phyloP scores from a whole-genome alignment of 2,888 invertebrate genomes.

The Drosophila paramelanica region DNA sequence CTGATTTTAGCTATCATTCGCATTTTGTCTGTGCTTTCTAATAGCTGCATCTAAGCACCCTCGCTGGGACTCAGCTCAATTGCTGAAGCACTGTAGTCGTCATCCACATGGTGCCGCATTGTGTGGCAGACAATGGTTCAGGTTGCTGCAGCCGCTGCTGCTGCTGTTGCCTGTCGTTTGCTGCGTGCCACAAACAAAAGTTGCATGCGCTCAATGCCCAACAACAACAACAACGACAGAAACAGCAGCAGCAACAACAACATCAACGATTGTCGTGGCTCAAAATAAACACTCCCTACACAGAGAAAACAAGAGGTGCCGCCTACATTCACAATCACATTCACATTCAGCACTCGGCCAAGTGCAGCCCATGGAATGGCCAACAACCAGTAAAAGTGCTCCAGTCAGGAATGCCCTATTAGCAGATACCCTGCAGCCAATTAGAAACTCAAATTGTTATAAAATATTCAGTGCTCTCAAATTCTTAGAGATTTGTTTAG shows the following conservation, averaged over 20 bases:
- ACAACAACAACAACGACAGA: constrained; percentile 3
- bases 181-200: constrained; percentile 76
- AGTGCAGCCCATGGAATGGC: constrained; percentile 45
- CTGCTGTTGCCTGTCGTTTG: constrained; percentile 35
- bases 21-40: constrained; percentile 8
- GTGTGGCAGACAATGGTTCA: constrained; percentile 51
- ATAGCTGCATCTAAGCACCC: constrained; percentile 25
- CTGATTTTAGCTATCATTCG: constrained; percentile 7
- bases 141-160: constrained; percentile 31
- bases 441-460: no score
- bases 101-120: constrained; percentile 45
- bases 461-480: no score
- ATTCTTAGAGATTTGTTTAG: no score
- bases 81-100: constrained; percentile 22
- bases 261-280: constrained; percentile 45
- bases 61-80: constrained; percentile 17
- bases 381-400: background rate
- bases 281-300: constrained; percentile 60
- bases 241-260: constrained; percentile 21
- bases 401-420: background rate
- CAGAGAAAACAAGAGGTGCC: no score
- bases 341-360: constrained; percentile 44
- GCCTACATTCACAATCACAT: constrained; percentile 7
- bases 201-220: constrained; percentile 56
- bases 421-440: background rate